Evolutionary conservation across 1,140 invertebrate genomes (phyloP), one percentile per base, ranked within the genome.

Genomic region (Anoplophora glabripennis): DNA sequence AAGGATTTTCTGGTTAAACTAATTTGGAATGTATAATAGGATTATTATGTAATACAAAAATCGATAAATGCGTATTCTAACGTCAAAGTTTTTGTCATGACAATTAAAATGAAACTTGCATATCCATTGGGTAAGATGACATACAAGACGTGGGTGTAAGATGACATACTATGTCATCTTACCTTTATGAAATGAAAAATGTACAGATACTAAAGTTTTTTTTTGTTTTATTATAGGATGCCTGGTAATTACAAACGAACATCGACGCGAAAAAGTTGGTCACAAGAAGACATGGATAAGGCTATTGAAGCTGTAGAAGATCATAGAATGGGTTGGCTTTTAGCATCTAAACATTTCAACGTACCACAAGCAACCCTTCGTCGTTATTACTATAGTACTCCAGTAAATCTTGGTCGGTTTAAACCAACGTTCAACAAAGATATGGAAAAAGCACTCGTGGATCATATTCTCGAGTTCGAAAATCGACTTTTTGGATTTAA

Each of bases 41-140:
- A n/a, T n/a, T n/a, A n/a, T n/a, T n/a, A n/a, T n/a, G n/a, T n/a
- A n/a, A n/a, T n/a, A n/a, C n/a, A n/a, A n/a, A n/a, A n/a, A n/a
- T n/a, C n/a, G n/a, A n/a, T n/a, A 42, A 42, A 42, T 14, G 40
- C n/a, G n/a, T 42, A 42, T 42, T 42, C 40, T 42, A 37, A 37
- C 36, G 7, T 37, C 36, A 42, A n/a, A 42, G 40, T 12, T 42
- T 42, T 42, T 42, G 1, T 42, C 40, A 42, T 15, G 17, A 42
- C 8, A n/a, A 42, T 1, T 42, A 42, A 98, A 75, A 2, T 93
- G 96, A 14, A 99, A 84, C 69, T 47, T 8, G 8, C 83, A 10
- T 8, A 8, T 7, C 14, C 14, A 44, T 44, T 44, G 41, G n/a
- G 88, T 10, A 47, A 47, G 45, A 47, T 34, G 47, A 34, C n/a